Percentiles rank a stretch among this genome's conserved stretches.
Evolutionary conservation across 1,140 invertebrate species (phyloP).

Genomic region (Drosophila rufa): DNA sequence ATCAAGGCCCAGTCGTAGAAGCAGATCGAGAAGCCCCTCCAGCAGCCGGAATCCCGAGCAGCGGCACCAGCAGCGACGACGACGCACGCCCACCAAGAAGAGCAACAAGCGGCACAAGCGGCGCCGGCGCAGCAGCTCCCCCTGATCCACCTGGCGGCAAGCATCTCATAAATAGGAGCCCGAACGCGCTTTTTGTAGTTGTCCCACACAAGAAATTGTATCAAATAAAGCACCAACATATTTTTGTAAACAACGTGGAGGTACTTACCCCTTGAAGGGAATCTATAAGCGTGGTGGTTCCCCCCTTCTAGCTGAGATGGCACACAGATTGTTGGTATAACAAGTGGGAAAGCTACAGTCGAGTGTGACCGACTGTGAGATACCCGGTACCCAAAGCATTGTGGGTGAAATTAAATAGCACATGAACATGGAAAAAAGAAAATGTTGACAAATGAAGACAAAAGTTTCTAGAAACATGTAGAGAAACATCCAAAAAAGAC

Average conservation of each 20-base stretch:
- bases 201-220: slow-evolving; percentile 1
- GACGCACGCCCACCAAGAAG: slow-evolving; percentile 56
- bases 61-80: slow-evolving; percentile 38
- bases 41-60: slow-evolving; percentile 13
- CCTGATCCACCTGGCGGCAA: slow-evolving; percentile 6
- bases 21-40: slow-evolving; percentile 34
- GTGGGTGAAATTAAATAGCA: too few relatives aligned
- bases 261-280: too few relatives aligned
- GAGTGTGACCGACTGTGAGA: too few relatives aligned
- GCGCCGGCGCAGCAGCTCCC: slow-evolving; percentile 62
- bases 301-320: background rate
- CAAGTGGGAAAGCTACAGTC: too few relatives aligned
- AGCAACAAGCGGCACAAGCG: slow-evolving; percentile 69
- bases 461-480: too few relatives aligned
- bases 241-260: slow-evolving; percentile 19
- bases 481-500: too few relatives aligned
- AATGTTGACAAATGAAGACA: too few relatives aligned
- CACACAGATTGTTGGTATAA: slow-evolving; percentile 16
- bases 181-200: slow-evolving; percentile 10
- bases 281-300: too few relatives aligned
- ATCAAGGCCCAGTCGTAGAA: slow-evolving; percentile 15
- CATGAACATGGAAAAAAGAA: too few relatives aligned
- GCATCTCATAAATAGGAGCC: background rate
- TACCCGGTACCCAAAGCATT: too few relatives aligned
- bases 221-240: slow-evolving; percentile 35